Conservation (phyloP, 2,888 invertebrate species). For the Spilosoma lubricipeda region DNA sequence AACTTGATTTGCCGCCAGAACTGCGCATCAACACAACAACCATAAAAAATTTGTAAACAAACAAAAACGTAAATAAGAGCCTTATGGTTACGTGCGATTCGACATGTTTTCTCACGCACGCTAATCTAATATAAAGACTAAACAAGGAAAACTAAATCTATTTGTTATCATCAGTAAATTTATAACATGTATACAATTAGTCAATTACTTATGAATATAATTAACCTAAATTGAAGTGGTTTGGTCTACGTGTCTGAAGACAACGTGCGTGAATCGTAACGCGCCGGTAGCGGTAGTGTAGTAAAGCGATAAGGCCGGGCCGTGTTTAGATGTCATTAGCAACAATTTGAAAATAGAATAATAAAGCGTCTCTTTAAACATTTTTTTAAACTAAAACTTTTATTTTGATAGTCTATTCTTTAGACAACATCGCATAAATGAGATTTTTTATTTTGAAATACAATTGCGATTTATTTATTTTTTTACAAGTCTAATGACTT, state of each 20-base stretch:
- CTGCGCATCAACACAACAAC: slow-evolving; percentile 1
- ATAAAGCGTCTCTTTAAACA: not conserved
- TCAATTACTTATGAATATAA: slow-evolving; percentile 51
- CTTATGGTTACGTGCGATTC: slow-evolving; percentile 38
- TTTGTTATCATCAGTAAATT: slow-evolving; percentile 40
- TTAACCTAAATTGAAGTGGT: slow-evolving; percentile 70
- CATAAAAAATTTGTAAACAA: slow-evolving; percentile 19
- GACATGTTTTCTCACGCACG: slow-evolving; percentile 24
- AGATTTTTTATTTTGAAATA: not conserved
- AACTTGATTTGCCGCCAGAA: slow-evolving; percentile 8
- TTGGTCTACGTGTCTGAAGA: slow-evolving; percentile 64
- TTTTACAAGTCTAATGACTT: too few relatives aligned
- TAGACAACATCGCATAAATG: not conserved
- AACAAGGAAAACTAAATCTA: slow-evolving; percentile 55
- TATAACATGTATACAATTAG: slow-evolving; percentile 42
- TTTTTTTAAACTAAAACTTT: not conserved
- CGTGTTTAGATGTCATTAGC: not conserved
- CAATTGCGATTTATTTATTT: too few relatives aligned
- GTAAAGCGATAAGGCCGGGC: slow-evolving; percentile 24
- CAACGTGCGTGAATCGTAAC: slow-evolving; percentile 47
- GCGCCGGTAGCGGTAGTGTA: slow-evolving; percentile 32
- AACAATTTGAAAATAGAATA: not conserved
- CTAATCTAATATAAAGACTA: slow-evolving; percentile 38
- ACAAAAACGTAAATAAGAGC: slow-evolving; percentile 7
- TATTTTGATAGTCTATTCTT: not conserved